Evolutionary conservation across 2,113 vertebrate species (phyloP).

Genomic region (Tyrannus savana): DNA sequence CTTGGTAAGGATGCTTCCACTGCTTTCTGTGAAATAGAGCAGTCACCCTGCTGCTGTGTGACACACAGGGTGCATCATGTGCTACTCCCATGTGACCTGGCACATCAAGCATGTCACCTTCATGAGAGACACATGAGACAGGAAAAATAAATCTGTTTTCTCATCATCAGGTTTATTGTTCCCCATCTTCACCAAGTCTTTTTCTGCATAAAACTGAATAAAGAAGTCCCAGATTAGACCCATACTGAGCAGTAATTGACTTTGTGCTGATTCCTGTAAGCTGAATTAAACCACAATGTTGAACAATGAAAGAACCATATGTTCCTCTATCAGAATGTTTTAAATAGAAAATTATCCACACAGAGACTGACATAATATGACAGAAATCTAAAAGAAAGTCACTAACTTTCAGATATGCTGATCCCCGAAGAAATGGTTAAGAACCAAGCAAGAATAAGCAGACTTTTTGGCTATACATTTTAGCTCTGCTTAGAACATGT

Average conservation of each 20-base stretch:
- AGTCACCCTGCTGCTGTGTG: not conserved
- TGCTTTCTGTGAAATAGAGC: not conserved
- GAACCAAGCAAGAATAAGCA: not conserved
- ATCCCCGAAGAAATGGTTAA: not conserved
- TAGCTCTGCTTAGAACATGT: not conserved
- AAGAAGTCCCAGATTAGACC: not conserved
- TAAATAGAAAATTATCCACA: slow-evolving; percentile 10
- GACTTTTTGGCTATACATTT: not conserved
- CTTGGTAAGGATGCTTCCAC: not conserved
- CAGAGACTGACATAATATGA: not conserved
- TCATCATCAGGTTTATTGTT: not conserved
- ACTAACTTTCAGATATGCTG: not conserved
- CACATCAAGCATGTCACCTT: not conserved
- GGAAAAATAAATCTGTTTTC: not conserved
- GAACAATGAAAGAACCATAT: slow-evolving; percentile 10
- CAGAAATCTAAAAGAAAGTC: slow-evolving; percentile 10
- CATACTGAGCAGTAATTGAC: not conserved
- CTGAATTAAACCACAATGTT: not conserved
- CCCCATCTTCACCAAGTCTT: not conserved
- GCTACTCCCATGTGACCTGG: slow-evolving; percentile 6
- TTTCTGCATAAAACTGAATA: not conserved
- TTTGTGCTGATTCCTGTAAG: not conserved
- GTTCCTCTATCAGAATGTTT: not conserved
- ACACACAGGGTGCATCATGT: not conserved
- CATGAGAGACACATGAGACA: not conserved